phyloP scores from a whole-genome alignment of 2,888 invertebrate genomes.

The Myopa tessellatipennis region DNA sequence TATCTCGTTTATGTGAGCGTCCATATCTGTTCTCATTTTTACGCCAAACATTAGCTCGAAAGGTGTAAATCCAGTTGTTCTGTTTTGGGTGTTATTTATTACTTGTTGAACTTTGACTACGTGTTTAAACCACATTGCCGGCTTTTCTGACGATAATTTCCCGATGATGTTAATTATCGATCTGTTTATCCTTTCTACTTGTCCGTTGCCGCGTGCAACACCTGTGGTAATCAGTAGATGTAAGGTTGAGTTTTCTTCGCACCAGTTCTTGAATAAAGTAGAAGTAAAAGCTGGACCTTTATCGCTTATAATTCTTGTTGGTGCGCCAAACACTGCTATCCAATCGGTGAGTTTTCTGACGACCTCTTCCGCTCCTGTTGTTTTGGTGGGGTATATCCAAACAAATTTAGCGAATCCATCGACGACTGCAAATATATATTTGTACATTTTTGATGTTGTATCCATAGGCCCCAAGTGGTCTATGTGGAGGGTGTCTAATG shows the following conservation, averaged over 20 bases:
- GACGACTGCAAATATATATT: background rate
- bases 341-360: background rate
- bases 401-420: conserved; percentile 12
- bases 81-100: background rate
- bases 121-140: background rate
- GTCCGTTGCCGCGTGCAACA: background rate
- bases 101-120: background rate
- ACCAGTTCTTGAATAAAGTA: background rate
- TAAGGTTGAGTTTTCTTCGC: background rate
- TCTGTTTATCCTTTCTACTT: conserved; percentile 5
- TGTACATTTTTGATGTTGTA: background rate
- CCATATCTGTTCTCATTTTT: background rate
- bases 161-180: background rate
- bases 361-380: conserved; percentile 10
- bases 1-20: background rate
- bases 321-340: background rate
- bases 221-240: conserved; percentile 9
- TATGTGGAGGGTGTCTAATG: background rate
- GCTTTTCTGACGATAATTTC: background rate
- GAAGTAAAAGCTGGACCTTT: background rate
- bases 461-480: background rate
- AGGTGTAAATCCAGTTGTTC: background rate
- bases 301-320: background rate
- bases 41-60: background rate
- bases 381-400: conserved; percentile 7